These are phyloP conservation scores for Virgularia gustaviana DNA, from an alignment of 92 coral and sea anemone species.

Conservation along the genomic window DNA sequence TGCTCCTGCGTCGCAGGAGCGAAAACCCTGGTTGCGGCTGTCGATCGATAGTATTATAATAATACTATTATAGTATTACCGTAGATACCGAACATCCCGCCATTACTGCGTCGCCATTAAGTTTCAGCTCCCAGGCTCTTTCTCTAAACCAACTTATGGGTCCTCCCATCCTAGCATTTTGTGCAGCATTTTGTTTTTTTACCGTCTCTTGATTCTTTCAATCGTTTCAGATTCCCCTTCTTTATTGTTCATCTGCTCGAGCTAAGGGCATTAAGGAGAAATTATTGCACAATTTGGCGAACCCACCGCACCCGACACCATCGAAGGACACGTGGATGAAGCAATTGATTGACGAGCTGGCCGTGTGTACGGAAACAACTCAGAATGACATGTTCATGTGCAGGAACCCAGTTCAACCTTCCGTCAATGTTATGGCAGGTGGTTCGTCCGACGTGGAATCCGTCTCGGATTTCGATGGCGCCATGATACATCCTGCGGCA, in stretches of 20 bases:
- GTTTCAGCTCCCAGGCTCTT: too few relatives aligned
- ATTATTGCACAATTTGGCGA: neutral
- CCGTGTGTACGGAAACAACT: constrained; percentile 15
- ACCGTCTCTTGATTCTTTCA: neutral
- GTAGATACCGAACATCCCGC: too few relatives aligned
- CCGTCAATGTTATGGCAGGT: neutral
- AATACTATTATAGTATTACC: too few relatives aligned
- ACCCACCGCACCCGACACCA: constrained; percentile 28
- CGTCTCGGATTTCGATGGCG: constrained; percentile 4
- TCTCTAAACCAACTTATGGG: neutral
- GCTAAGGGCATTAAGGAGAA: constrained; percentile 12
- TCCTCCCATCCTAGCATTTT: neutral
- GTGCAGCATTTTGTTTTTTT: neutral
- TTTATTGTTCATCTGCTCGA: constrained; percentile 6
- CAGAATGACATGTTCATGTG: constrained; percentile 34
- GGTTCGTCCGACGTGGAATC: constrained; percentile 2
- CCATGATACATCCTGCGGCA: neutral
- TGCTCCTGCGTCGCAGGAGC: too few relatives aligned
- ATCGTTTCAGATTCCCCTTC: constrained; percentile 6
- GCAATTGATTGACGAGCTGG: constrained; percentile 19
- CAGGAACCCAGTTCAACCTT: constrained; percentile 19
- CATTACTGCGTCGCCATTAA: too few relatives aligned
- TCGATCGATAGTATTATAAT: too few relatives aligned
- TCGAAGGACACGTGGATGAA: constrained; percentile 29
- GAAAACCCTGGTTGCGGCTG: too few relatives aligned